Conservation (phyloP, 2,113 vertebrate genomes). For the Lophius piscatorius region DNA sequence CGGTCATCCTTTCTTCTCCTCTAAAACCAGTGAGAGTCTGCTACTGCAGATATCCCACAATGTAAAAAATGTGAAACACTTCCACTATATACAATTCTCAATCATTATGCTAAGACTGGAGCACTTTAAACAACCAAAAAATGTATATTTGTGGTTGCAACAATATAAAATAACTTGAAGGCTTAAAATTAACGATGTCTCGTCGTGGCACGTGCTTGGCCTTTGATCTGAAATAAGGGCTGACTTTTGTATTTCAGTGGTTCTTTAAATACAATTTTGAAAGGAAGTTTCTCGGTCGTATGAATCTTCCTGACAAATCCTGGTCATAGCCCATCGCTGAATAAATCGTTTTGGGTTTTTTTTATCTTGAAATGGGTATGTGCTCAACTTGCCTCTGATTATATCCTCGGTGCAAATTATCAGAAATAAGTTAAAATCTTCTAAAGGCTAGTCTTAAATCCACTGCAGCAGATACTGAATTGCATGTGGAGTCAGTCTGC, state of each 20-base stretch:
- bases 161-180: conserved; percentile 66
- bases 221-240: conserved; percentile 68
- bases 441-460: conserved; percentile 32
- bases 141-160: conserved; percentile 67
- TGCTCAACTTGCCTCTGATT: conserved; percentile 50
- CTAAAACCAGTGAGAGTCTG: conserved; percentile 72
- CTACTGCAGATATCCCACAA: conserved; percentile 73
- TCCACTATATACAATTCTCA: conserved; percentile 74
- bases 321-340: conserved; percentile 58
- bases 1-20: conserved; percentile 63
- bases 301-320: conserved; percentile 71
- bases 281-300: conserved; percentile 73
- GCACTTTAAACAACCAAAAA: conserved; percentile 70
- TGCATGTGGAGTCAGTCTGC: conserved; percentile 24
- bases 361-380: conserved; percentile 52
- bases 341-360: conserved; percentile 32
- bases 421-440: conserved; percentile 45
- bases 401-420: conserved; percentile 57
- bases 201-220: conserved; percentile 60
- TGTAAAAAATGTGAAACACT: conserved; percentile 61
- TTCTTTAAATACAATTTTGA: conserved; percentile 74
- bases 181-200: conserved; percentile 64
- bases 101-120: conserved; percentile 68
- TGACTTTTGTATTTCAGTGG: conserved; percentile 69
- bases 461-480: conserved; percentile 9